These are phyloP conservation scores for Cephus cinctus DNA, from an alignment of 1,140 invertebrate genomes.

Conservation along the genomic window DNA sequence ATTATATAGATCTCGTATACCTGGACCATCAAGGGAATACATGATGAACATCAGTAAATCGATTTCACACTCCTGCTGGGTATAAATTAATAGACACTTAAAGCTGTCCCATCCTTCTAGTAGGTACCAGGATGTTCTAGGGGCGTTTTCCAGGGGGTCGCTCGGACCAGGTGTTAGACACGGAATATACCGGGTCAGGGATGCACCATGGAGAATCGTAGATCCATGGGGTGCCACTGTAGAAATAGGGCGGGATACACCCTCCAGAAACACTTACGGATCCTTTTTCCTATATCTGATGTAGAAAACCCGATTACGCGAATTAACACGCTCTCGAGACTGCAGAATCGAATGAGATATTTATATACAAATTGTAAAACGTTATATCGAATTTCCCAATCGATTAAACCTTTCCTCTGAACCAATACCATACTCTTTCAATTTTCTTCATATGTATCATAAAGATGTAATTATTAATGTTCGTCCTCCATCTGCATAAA, in stretches of 20 bases:
- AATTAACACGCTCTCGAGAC: neutral
- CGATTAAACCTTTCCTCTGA: neutral
- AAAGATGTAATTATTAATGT: neutral
- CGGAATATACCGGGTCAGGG: constrained; percentile 16
- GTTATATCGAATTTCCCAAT: no score
- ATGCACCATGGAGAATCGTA: constrained; percentile 34
- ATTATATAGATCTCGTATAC: no score
- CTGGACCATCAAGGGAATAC: constrained; percentile 1
- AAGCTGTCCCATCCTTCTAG: constrained; percentile 11
- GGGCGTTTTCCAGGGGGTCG: neutral
- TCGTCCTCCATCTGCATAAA: neutral
- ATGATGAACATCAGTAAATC: constrained; percentile 22
- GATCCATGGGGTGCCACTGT: constrained; percentile 14
- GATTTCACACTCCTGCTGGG: constrained; percentile 35
- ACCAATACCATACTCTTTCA: neutral
- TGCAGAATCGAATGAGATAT: no score
- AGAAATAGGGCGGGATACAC: constrained; percentile 1
- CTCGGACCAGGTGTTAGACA: constrained; percentile 32
- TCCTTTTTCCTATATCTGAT: no score
- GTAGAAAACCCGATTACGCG: neutral
- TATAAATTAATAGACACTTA: constrained; percentile 44
- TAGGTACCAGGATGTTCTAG: constrained; percentile 23
- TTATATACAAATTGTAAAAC: no score
- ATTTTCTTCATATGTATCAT: neutral
- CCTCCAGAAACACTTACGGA: constrained; percentile 2